A percentile compares a stretch with the other conserved stretches of the same genome.
These are phyloP conservation scores for Cladopsammia gracilis DNA, from an alignment of 64 coral and sea anemone genomes.

Conservation along the genomic window DNA sequence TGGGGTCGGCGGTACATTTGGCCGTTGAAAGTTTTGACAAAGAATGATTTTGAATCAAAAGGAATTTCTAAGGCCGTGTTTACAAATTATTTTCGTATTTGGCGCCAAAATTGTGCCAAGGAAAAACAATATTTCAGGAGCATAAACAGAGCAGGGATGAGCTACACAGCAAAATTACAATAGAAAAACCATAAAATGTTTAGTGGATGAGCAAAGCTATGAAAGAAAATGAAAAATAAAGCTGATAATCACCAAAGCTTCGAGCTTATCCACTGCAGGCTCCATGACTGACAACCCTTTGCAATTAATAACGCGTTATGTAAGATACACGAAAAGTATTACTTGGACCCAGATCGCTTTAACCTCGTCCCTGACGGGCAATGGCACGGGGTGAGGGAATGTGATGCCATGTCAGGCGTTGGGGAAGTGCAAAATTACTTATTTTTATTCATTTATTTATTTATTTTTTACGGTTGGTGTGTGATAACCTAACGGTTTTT, in stretches of 20 bases:
- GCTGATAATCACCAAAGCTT: conserved; percentile 85
- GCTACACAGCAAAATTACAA: not conserved
- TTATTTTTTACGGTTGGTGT: too few relatives aligned
- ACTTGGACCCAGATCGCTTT: not conserved
- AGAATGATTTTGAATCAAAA: not conserved
- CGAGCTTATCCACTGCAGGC: conserved; percentile 84
- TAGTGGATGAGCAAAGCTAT: not conserved
- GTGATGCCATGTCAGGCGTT: too few relatives aligned
- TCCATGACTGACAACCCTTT: conserved; percentile 63
- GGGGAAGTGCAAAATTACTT: too few relatives aligned
- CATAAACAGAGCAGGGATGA: not conserved
- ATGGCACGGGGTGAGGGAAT: too few relatives aligned
- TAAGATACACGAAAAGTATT: conserved; percentile 1
- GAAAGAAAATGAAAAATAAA: not conserved
- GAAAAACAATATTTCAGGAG: not conserved
- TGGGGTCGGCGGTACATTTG: too few relatives aligned
- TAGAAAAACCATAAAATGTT: not conserved
- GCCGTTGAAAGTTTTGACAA: too few relatives aligned
- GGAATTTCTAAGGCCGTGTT: not conserved
- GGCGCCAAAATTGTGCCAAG: conserved; percentile 64
- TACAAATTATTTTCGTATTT: conserved; percentile 62
- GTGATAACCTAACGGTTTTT: too few relatives aligned
- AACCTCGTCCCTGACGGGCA: too few relatives aligned
- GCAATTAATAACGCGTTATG: not conserved
- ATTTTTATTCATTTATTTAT: too few relatives aligned